Evolutionary conservation across 2,797 vertebrate genomes (phyloP), one percentile per base, ranked within the genome.

Genomic region (Sebastes vulpes): DNA sequence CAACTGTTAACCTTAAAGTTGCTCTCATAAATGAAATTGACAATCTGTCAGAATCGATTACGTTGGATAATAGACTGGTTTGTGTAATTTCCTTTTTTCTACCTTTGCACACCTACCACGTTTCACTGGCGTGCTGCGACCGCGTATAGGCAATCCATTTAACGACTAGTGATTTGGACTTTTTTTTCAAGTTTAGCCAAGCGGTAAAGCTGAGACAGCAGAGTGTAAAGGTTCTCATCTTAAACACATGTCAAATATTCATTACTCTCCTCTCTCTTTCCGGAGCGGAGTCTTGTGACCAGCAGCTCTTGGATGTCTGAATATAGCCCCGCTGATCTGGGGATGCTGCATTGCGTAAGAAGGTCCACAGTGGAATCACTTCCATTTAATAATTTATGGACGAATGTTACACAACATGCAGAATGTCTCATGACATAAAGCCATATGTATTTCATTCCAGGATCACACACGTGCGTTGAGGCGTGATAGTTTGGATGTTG

Each of bases 1-100:
- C 85, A 79, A 91, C 52, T 83, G 92, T 92, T 95, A 93, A 94
- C 91, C 92, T 95, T 92, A 90, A 89, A 91, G 83, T 92, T 83
- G 75, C 77, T 81, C 86, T 85, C 79, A 91, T 92, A 87, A 95
- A 93, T 77, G 81, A 86, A 91, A 95, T 92, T 83, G 94, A 93
- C 93, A 83, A 84, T 64, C 75, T 84, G 91, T 90, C 94, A 89
- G 81, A 52, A 82, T 81, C 21, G 26, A 92, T 92, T 87, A 85
- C 74, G 72, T 66, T 4, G 31, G 48, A 32, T 72, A 70, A 82
- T 25, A 59, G 77, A 84, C 76, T 80, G 52, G 82, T 83, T 82
- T 66, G 77, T 79, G 81, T 79, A 65, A 86, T 90, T 89, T 91
- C 77, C 85, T 73, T 70, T 72, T 69, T 71, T 73, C 42, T 14